phyloP scores from a whole-genome alignment of 2,113 vertebrate species.

The Oreochromis spilurus region DNA sequence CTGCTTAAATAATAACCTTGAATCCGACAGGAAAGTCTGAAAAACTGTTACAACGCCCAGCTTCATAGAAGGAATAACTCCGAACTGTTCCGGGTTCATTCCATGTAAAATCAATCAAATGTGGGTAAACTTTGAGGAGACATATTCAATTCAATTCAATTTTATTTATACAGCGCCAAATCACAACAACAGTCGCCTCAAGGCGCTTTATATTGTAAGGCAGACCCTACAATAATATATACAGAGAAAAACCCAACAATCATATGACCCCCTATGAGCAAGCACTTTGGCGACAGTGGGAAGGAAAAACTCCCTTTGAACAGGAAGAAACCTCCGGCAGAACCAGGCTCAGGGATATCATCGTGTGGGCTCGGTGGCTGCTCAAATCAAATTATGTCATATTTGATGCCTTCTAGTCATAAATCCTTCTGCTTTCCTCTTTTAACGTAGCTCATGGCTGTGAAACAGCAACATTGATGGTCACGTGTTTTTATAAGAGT shows the following conservation, averaged over 20 bases:
- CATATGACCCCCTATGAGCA: too few relatives aligned
- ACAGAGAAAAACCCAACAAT: too few relatives aligned
- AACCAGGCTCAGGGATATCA: too few relatives aligned
- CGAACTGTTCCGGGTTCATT: rapidly evolving
- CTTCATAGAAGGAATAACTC: background rate
- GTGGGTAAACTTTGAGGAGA: background rate
- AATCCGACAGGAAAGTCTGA: background rate
- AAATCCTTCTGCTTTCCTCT: background rate
- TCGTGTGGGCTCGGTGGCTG: background rate
- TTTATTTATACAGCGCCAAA: too few relatives aligned
- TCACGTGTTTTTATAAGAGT: background rate
- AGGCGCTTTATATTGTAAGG: too few relatives aligned
- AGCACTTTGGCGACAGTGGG: too few relatives aligned
- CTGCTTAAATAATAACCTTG: background rate
- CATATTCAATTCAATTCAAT: background rate
- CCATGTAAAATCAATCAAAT: background rate
- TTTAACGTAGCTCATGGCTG: background rate
- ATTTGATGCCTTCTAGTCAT: background rate
- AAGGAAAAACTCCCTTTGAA: too few relatives aligned
- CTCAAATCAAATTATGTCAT: background rate
- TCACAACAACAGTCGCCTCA: too few relatives aligned
- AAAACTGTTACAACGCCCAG: background rate
- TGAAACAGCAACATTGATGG: background rate
- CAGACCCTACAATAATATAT: too few relatives aligned
- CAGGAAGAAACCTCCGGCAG: too few relatives aligned